Conservation (phyloP, 2,888 invertebrate species). For the Quadriops clusia region DNA sequence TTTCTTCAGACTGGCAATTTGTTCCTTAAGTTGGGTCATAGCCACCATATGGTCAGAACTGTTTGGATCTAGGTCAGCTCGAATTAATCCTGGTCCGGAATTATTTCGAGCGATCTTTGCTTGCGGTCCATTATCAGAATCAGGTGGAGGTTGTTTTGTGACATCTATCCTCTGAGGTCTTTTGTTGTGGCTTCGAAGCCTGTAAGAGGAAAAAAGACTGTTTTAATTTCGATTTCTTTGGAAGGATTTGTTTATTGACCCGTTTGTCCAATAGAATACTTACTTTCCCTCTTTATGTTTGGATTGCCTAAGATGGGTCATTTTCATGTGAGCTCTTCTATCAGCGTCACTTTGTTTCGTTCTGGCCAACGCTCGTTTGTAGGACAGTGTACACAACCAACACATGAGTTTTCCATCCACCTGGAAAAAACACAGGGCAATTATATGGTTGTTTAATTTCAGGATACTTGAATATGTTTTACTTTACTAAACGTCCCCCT, state of each 20-base stretch:
- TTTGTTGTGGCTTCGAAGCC: conserved; percentile 58
- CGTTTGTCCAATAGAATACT: conserved; percentile 23
- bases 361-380: conserved; percentile 82
- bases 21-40: conserved; percentile 87
- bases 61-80: conserved; percentile 61
- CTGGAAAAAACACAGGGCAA: conserved; percentile 50
- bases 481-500: too few species aligned
- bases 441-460: too few species aligned
- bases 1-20: conserved; percentile 84
- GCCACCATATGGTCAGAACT: conserved; percentile 89
- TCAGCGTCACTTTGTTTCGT: conserved; percentile 74
- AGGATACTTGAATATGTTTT: too few species aligned
- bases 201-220: conserved; percentile 25
- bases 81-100: conserved; percentile 30
- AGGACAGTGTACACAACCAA: conserved; percentile 90
- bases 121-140: conserved; percentile 38
- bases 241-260: conserved; percentile 3
- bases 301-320: conserved; percentile 39
- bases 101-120: conserved; percentile 39
- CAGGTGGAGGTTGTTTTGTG: conserved; percentile 42
- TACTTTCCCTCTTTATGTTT: conserved; percentile 45
- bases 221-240: background rate
- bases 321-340: conserved; percentile 44
- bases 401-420: conserved; percentile 90
- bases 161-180: conserved; percentile 54